A percentile compares a stretch with the other conserved stretches of the same genome.
phyloP scores from a whole-genome alignment of 1,140 invertebrate genomes.

The Aplysia californica region DNA sequence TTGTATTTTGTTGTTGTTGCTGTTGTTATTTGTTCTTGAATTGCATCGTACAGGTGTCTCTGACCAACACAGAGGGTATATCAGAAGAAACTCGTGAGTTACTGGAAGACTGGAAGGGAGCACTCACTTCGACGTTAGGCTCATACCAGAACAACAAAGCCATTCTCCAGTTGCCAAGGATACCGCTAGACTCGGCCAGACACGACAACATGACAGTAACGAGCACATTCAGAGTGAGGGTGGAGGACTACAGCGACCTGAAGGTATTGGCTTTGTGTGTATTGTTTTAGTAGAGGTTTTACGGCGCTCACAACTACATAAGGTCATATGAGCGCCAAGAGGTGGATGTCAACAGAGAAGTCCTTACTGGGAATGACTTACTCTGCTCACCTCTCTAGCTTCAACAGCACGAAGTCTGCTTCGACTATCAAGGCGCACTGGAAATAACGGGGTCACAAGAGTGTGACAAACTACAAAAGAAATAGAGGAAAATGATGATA shows the following conservation, averaged over 20 bases:
- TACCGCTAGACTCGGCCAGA: background rate
- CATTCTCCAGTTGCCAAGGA: background rate
- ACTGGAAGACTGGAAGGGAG: background rate
- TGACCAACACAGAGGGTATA: background rate
- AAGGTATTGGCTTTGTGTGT: background rate
- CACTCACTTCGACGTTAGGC: background rate
- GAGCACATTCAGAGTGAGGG: conserved; percentile 1
- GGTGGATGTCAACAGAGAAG: too few relatives aligned
- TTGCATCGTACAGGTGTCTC: background rate
- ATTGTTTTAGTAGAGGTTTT: too few relatives aligned
- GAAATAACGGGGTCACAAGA: too few relatives aligned
- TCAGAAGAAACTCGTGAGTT: background rate
- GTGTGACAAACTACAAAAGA: too few relatives aligned
- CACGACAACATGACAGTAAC: background rate
- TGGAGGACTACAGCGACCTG: conserved; percentile 21
- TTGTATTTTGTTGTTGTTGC: background rate
- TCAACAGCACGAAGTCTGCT: too few relatives aligned
- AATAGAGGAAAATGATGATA: too few relatives aligned
- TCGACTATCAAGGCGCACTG: too few relatives aligned
- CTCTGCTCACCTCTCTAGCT: too few relatives aligned
- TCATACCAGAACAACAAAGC: conserved; percentile 19
- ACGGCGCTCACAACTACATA: too few relatives aligned
- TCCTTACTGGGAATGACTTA: too few relatives aligned
- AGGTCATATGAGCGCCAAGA: too few relatives aligned
- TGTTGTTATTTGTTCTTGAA: background rate